A percentile compares a stretch with the other conserved stretches of the same genome.
Evolutionary conservation across 2,797 vertebrate genomes (phyloP).

Genomic region (Molossus alvarezi): DNA sequence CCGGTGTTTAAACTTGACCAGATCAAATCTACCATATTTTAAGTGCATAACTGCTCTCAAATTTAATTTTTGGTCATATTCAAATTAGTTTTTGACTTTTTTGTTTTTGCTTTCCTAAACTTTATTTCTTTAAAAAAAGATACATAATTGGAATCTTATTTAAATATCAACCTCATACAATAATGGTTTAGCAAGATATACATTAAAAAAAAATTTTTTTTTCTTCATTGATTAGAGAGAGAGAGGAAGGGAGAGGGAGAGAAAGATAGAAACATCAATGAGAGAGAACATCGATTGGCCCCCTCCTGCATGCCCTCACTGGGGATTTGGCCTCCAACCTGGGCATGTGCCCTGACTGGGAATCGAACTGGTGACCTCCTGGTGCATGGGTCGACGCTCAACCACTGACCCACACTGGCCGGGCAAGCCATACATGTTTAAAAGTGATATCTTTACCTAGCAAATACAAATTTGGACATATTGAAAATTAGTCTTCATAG

Average conservation of each 20-base stretch:
- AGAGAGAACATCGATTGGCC: too few relatives aligned
- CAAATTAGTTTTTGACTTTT: not conserved
- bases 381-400: too few relatives aligned
- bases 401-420: too few relatives aligned
- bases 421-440: constrained; percentile 1
- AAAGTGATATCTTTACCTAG: constrained; percentile 36
- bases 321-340: too few relatives aligned
- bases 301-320: too few relatives aligned
- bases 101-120: not conserved
- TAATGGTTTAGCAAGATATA: not conserved
- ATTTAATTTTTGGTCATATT: not conserved
- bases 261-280: too few relatives aligned
- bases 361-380: too few relatives aligned
- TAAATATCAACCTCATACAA: not conserved
- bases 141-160: constrained; percentile 5
- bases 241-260: too few relatives aligned
- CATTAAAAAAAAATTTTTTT: not conserved
- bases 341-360: too few relatives aligned
- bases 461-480: constrained; percentile 42
- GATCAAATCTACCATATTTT: not conserved
- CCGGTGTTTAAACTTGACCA: rapidly evolving
- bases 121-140: constrained; percentile 45
- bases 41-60: not conserved
- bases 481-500: constrained; percentile 25
- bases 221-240: too few relatives aligned